Evolutionary conservation across 2,888 invertebrate genomes (phyloP).

Genomic region (Parnassius smintheus): DNA sequence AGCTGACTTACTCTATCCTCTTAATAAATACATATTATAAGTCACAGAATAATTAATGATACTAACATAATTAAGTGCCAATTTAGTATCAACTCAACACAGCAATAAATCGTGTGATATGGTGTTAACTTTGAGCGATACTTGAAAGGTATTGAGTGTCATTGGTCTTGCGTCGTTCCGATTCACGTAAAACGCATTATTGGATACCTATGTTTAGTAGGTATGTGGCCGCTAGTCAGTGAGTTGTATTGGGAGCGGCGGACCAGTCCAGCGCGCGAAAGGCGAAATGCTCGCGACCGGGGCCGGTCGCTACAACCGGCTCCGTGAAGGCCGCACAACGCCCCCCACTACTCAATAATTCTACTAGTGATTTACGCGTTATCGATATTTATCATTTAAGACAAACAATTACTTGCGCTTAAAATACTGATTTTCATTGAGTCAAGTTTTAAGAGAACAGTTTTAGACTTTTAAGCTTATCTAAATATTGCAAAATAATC

Average conservation of each 20-base stretch:
- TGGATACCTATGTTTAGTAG: slow-evolving; percentile 29
- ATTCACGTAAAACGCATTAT: slow-evolving; percentile 34
- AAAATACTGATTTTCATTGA: too few relatives aligned
- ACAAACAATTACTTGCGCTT: too few relatives aligned
- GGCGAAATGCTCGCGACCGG: slow-evolving; percentile 73
- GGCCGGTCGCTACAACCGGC: slow-evolving; percentile 73
- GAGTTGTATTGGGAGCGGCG: slow-evolving; percentile 61
- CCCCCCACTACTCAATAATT: slow-evolving; percentile 56
- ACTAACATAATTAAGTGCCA: too few relatives aligned
- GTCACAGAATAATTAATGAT: too few relatives aligned
- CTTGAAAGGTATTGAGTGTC: slow-evolving; percentile 1
- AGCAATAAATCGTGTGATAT: too few relatives aligned
- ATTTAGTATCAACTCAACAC: too few relatives aligned
- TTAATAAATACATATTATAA: too few relatives aligned
- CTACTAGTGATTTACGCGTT: slow-evolving; percentile 54
- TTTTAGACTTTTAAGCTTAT: too few relatives aligned
- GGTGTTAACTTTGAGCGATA: neutral
- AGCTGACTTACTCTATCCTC: too few relatives aligned
- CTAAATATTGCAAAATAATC: too few relatives aligned
- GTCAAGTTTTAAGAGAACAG: too few relatives aligned
- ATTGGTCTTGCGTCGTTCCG: neutral
- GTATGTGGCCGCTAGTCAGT: slow-evolving; percentile 31
- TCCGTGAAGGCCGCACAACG: slow-evolving; percentile 73
- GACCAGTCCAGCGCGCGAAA: slow-evolving; percentile 70
- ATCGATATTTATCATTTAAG: slow-evolving; percentile 53